Evolutionary conservation across 2,888 invertebrate genomes (phyloP), one percentile per base, ranked within the genome.

Genomic region (Limenitis arthemis): DNA sequence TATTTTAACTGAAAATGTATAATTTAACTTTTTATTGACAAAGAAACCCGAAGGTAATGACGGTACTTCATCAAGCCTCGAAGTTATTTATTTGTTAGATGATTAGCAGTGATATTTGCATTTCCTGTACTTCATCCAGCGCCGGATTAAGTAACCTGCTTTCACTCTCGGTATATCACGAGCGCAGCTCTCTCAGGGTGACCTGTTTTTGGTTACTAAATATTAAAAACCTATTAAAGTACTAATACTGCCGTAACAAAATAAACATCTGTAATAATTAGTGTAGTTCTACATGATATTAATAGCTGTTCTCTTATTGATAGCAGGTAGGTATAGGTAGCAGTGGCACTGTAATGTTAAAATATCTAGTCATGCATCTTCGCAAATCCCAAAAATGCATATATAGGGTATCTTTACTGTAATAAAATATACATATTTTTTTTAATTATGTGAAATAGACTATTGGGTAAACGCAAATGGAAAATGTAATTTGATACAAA

Each of bases 131-230:
- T 54, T 54, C 44, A 59, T 59, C 52, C 61, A 61, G 60, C 59
- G 61, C 59, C 54, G 53, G 39, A 44, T 64, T 64, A 62, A 60
- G 63, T 65, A 66, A 66, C 52, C 52, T 38, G 61, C 65, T 66
- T 66, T 66, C 66, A 66, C 66, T 61, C 57, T 55, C 61, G 60
- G 63, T 64, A 64, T 62, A 63, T 64, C 64, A 64, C 63, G 64
- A 59, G 54, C 40, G 44, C 54, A 50, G 52, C 57, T 53, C 49
- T 48, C 44, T 33, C 34, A 44, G 37, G 47, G 52, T 53, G 53
- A 56, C n/a, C n/a, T n/a, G 54, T 38, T 49, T 36, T 44, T 49
- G 47, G 47, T 34, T 60, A 49, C n/a, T 46, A 53, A 41, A 30
- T 9, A 43, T 31, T 37, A 6, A 32, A 8, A 1, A 31, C 20